phyloP scores from a whole-genome alignment of 2,797 vertebrate genomes.

The Ibycter americanus region DNA sequence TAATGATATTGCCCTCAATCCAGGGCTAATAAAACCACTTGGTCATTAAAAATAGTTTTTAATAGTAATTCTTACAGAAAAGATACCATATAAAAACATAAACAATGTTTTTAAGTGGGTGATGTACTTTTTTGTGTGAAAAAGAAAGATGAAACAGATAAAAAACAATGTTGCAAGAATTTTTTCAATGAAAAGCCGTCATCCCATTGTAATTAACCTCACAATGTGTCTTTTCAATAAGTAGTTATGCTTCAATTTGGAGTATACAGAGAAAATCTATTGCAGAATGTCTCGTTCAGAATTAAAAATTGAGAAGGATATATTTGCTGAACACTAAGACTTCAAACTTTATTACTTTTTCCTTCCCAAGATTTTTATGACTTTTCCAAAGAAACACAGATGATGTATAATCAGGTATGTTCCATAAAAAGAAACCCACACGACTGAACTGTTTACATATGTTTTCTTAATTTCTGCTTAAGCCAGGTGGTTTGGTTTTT shows the following conservation, averaged over 20 bases:
- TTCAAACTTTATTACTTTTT: neutral
- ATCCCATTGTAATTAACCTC: neutral
- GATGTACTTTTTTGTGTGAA: neutral
- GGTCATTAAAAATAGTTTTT: neutral
- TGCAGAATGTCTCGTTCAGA: neutral
- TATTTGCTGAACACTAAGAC: neutral
- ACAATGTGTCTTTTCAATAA: neutral
- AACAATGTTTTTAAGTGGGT: neutral
- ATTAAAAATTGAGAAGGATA: neutral
- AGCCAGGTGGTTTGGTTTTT: neutral
- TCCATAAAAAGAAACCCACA: neutral
- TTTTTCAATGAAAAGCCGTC: neutral
- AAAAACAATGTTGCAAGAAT: neutral
- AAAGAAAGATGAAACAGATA: neutral
- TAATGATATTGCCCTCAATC: neutral
- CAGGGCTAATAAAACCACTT: neutral
- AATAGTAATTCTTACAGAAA: neutral
- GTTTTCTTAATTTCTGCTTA: neutral
- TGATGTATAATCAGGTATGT: neutral
- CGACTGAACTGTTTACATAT: neutral
- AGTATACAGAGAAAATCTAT: neutral
- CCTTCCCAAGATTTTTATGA: neutral
- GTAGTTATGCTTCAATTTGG: neutral
- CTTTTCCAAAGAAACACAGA: neutral
- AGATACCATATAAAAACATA: neutral